Conservation (phyloP, 2,888 invertebrate species). For the Cerastoderma edule region DNA sequence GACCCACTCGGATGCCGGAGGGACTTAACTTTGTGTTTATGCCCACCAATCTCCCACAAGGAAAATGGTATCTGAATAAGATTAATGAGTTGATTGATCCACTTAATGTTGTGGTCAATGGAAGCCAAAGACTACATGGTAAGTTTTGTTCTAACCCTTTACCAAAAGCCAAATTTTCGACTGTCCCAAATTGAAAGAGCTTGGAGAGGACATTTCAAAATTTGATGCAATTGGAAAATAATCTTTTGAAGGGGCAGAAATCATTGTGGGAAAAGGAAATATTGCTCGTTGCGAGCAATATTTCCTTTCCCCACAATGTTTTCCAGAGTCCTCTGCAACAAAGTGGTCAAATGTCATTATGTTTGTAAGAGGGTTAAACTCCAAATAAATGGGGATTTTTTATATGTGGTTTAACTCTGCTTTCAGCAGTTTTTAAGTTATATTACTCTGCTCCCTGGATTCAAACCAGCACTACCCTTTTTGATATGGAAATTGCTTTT, state of each 20-base stretch:
- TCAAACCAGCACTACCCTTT: no score
- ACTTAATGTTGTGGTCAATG: slow-evolving; percentile 74
- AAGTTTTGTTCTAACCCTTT: not conserved
- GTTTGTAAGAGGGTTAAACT: no score
- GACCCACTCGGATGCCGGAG: slow-evolving; percentile 78
- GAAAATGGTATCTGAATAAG: slow-evolving; percentile 72
- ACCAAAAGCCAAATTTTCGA: not conserved
- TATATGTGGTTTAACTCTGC: no score
- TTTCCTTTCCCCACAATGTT: slow-evolving; percentile 9
- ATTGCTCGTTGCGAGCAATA: not conserved
- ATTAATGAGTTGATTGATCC: slow-evolving; percentile 75
- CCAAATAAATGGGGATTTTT: no score
- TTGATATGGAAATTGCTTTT: no score
- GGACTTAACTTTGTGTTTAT: slow-evolving; percentile 73
- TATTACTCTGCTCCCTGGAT: no score
- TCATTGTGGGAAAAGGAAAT: not conserved
- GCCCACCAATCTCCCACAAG: slow-evolving; percentile 52
- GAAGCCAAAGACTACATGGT: slow-evolving; percentile 80
- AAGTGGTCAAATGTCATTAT: no score
- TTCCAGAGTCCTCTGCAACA: no score
- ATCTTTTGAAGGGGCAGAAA: not conserved
- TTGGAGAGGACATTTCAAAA: not conserved
- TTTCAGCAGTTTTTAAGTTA: no score
- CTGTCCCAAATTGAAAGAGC: not conserved
- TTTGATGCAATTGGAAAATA: not conserved